A percentile compares a stretch with the other conserved stretches of the same genome.
Evolutionary conservation across 2,113 vertebrate species (phyloP).

Genomic region (Clarias batrachus): DNA sequence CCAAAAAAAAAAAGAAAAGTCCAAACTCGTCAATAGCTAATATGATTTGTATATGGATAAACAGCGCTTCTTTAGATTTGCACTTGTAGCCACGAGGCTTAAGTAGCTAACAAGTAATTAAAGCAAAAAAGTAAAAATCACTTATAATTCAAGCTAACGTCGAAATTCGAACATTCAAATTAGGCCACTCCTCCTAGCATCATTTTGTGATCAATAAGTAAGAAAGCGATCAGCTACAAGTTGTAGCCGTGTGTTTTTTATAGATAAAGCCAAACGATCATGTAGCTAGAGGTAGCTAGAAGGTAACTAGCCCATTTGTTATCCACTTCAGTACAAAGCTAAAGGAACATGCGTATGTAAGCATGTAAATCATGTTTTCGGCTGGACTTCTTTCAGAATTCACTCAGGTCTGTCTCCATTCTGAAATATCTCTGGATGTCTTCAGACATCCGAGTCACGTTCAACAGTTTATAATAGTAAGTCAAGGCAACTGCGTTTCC

Average conservation of each 20-base stretch:
- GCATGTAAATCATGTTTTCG: background rate
- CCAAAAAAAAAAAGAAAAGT: background rate
- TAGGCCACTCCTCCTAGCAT: background rate
- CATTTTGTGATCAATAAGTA: background rate
- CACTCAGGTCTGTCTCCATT: background rate
- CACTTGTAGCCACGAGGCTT: background rate
- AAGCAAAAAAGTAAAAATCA: background rate
- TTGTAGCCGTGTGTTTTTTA: background rate
- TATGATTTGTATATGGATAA: background rate
- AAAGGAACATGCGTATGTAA: background rate
- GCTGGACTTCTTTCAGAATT: background rate
- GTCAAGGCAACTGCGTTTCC: background rate
- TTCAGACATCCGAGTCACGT: background rate
- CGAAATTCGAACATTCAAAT: no score
- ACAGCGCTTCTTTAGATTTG: background rate
- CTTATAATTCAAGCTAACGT: background rate
- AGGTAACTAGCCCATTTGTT: background rate
- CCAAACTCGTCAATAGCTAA: background rate
- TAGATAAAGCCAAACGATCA: no score
- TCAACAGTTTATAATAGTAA: background rate
- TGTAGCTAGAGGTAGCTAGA: background rate
- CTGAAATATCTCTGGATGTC: background rate
- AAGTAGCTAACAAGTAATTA: background rate
- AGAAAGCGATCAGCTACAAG: background rate
- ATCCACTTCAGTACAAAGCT: background rate